Evolutionary conservation across 1,140 invertebrate species (phyloP), one percentile per base, ranked within the genome.

Genomic region (Araneus ventricosus): DNA sequence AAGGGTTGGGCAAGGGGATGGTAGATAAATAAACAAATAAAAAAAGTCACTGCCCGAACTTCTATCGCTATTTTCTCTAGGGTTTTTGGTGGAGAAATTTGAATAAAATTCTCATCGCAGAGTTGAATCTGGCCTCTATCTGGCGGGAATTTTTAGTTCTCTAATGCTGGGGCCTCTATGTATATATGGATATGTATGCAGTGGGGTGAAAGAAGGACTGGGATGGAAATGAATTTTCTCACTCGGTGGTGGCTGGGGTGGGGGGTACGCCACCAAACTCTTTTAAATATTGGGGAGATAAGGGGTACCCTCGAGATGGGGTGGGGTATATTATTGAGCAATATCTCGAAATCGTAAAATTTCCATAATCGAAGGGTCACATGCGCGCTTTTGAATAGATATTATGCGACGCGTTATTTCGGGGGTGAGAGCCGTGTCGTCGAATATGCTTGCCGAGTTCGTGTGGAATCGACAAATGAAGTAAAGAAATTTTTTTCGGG

Each of bases 81-180:
- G 34, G 70, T 75, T 75, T 75, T 75, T 34, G 70, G 70, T 14
- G 37, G 34, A 27, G 70, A 57, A 85, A 92, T 92, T 92, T 92
- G 90, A 92, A 92, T 92, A 92, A 92, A 92, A 92, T 92, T 92
- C 90, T 37, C 90, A 92, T 92, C 90, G 90, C 59, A 84, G 17
- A 85, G 79, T 92, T 63, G 37, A 63, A 61, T 92, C 59, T 84
- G 79, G 41, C 61, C 85, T 63, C 37, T 45, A 61, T 92, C 59
- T 84, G 79, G 27, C 61, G 30, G 59, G 88, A 80, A 84, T 92
- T 92, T 70, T 79, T 67, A 84, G 70, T 37, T 75, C 70, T 75
- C 70, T 75, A 63, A 45, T 37, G 82, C 41, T 41, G 14, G 45
- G 22, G 75, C 24, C 39, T 27, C 61, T 92, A 84, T 85, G 79